Percentiles rank a stretch among this genome's conserved stretches.
Conservation (phyloP, 2,113 vertebrate species). For the Xiphophorus maculatus region DNA sequence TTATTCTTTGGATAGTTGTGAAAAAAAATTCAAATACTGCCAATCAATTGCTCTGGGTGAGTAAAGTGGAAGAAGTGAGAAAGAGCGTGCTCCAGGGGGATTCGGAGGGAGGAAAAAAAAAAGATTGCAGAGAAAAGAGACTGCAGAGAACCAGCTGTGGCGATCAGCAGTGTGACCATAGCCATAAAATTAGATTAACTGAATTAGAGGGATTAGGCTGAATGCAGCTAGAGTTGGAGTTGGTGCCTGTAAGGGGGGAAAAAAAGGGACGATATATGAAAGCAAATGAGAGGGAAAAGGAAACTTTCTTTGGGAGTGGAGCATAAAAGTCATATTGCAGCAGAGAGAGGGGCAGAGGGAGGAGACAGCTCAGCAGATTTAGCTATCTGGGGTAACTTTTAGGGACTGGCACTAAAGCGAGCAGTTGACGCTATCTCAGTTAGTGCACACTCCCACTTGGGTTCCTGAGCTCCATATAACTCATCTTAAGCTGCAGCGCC, state of each 20-base stretch:
- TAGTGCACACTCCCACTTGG: conserved; percentile 29
- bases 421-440: conserved; percentile 43
- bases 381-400: conserved; percentile 68
- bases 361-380: conserved; percentile 77
- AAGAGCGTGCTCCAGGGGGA: conserved; percentile 35
- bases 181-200: conserved; percentile 72
- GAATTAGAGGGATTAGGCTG: conserved; percentile 77
- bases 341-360: conserved; percentile 43
- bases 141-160: conserved; percentile 35
- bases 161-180: conserved; percentile 64
- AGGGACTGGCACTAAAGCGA: conserved; percentile 61
- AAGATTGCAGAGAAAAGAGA: conserved; percentile 33
- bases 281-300: conserved; percentile 18
- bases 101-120: conserved; percentile 24
- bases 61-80: conserved; percentile 18
- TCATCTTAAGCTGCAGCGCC: conserved; percentile 68
- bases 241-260: conserved; percentile 49
- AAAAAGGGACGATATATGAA: conserved; percentile 23
- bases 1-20: conserved; percentile 13
- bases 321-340: conserved; percentile 69
- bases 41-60: conserved; percentile 23
- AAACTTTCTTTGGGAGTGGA: conserved; percentile 56
- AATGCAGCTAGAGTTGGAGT: conserved; percentile 61
- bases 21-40: conserved; percentile 21
- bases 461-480: conserved; percentile 23